Base-by-base conservation (phyloP, 2,113 vertebrate species). In the Macrotis lagotis region DNA sequence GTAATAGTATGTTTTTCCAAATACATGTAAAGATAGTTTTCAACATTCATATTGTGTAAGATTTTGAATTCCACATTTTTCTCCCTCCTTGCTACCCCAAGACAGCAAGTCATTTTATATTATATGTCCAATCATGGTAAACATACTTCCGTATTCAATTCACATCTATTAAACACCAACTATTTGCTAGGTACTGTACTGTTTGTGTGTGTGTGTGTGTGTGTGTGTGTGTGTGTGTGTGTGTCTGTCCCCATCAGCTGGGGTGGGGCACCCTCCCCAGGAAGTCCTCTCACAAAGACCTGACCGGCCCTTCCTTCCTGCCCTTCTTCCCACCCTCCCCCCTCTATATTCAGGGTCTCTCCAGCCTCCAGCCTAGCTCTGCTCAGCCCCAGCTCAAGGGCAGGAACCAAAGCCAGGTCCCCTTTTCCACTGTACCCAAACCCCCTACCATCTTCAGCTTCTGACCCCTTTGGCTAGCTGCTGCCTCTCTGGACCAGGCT, bases 251-350 rank as follows among this genome's bases (percentile, higher is more conserved):
- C 66, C 66, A 22, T 89, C 88, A 89, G 88, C 48, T 89, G 47
- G 88, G 88, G 88, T 89, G 88, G 44, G 48, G 88, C 25, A 95
- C 96, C 95, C 95, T 93, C 97, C 97, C 97, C 97, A 97, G 97
- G 97, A 98, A 98, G 95, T 97, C 95, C 96, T 95, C 92, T 98
- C 96, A 98, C 97, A 98, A 98, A 97, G 97, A 95, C 96, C 97
- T 96, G 95, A 96, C 7, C 89, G 96, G 97, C 96, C 95, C 96
- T 98, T 98, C 97, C 97, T 98, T 97, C 97, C 97, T 97, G 97
- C 95, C 97, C 97, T 94, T 92, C 91, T 96, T 97, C 95, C 97
- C 97, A 97, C 83, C 96, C 95, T 96, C 49, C 6, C 50, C 49
- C 92, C 49, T 48, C 47, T 96, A 95, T 50, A 91, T n/a, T 92